phyloP scores from a whole-genome alignment of 2,797 vertebrate genomes.

The Coregonus ussuriensis region DNA sequence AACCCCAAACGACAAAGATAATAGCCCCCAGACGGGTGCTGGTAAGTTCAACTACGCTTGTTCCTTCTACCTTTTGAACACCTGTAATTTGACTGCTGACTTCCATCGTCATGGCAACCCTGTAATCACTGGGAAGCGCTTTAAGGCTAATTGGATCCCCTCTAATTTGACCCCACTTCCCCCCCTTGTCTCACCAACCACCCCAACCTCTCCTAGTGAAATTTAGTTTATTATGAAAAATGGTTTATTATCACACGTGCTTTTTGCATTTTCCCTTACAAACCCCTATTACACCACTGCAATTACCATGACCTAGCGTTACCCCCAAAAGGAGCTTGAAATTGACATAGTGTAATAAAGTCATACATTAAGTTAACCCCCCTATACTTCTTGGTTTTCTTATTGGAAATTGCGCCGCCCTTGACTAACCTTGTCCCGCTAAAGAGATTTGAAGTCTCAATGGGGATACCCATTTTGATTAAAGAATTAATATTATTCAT shows the following conservation, averaged over 20 bases:
- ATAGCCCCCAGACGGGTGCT: constrained; percentile 82
- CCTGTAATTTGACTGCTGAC: constrained; percentile 17
- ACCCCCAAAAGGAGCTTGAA: neutral
- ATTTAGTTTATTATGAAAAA: neutral
- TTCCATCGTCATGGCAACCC: neutral
- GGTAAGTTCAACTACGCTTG: constrained; percentile 71
- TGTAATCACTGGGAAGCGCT: neutral
- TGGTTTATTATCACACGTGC: neutral
- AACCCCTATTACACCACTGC: neutral
- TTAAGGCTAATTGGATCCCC: neutral
- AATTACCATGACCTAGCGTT: neutral
- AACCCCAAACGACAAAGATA: constrained; percentile 78
- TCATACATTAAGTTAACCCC: constrained; percentile 18
- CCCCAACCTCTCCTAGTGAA: neutral
- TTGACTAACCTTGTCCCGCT: constrained; percentile 39
- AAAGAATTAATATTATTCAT: constrained; percentile 17
- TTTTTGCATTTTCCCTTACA: neutral
- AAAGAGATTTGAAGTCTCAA: constrained; percentile 27
- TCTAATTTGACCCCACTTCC: neutral
- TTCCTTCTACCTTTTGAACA: constrained; percentile 9
- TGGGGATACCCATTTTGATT: constrained; percentile 26
- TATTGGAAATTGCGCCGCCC: constrained; percentile 12
- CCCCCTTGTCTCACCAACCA: neutral
- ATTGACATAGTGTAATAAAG: neutral
- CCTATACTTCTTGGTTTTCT: constrained; percentile 17